A percentile compares a stretch with the other conserved stretches of the same genome.
Conservation (phyloP, 2,888 invertebrate species). For the Pecten maximus region DNA sequence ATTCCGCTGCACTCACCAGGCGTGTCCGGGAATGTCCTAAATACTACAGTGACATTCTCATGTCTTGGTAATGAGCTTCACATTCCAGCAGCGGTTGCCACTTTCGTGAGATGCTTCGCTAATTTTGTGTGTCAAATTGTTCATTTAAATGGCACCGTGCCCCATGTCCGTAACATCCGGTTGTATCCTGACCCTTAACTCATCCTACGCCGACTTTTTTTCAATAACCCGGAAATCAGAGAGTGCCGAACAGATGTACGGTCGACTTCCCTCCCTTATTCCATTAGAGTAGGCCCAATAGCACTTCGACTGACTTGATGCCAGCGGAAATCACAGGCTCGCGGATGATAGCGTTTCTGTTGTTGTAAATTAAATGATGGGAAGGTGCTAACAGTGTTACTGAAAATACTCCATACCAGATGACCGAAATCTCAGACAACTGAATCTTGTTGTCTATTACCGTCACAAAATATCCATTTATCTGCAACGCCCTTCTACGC, state of each 20-base stretch:
- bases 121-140: constrained; percentile 1
- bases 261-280: background rate
- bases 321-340: background rate
- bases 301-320: background rate
- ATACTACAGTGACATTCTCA: no score
- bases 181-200: background rate
- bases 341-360: constrained; percentile 3
- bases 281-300: background rate
- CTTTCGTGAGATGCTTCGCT: background rate
- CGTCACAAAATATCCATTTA: background rate
- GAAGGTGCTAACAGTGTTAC: background rate
- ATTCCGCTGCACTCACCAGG: no score
- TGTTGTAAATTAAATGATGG: background rate
- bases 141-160: background rate
- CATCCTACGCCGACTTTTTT: background rate
- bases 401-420: background rate
- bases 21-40: no score
- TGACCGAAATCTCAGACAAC: background rate
- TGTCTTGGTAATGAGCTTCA: background rate
- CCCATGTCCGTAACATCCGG: background rate
- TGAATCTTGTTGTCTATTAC: background rate
- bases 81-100: background rate
- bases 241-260: background rate
- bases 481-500: background rate
- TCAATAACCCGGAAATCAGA: background rate